Conservation (phyloP, 2,797 vertebrate genomes). For the Acanthurus lineatus region DNA sequence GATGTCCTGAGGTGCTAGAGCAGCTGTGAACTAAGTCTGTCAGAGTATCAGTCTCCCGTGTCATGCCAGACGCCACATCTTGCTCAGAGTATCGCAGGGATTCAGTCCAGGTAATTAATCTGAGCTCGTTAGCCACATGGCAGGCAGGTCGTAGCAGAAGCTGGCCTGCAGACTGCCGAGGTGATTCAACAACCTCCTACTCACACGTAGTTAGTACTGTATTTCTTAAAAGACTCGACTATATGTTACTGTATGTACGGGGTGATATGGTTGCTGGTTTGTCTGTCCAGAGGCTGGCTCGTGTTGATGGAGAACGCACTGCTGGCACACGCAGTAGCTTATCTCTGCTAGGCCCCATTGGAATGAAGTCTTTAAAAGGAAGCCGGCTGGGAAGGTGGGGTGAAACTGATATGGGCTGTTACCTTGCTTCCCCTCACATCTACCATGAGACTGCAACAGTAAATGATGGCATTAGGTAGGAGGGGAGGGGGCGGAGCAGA, state of each 20-base stretch:
- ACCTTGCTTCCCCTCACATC: constrained; percentile 64
- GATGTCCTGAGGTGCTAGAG: constrained; percentile 59
- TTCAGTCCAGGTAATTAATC: constrained; percentile 77
- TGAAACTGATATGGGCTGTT: constrained; percentile 67
- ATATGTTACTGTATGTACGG: constrained; percentile 12
- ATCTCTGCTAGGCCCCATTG: constrained; percentile 44
- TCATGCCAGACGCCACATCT: constrained; percentile 69
- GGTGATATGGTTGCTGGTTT: constrained; percentile 15
- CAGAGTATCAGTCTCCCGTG: constrained; percentile 62
- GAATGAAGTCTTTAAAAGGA: constrained; percentile 59
- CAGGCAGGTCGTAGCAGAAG: constrained; percentile 39
- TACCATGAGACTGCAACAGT: constrained; percentile 66
- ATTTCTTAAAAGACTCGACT: constrained; percentile 16
- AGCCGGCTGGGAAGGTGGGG: constrained; percentile 38
- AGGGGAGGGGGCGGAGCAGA: constrained; percentile 51
- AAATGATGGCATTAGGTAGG: constrained; percentile 75
- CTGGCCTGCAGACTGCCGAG: constrained; percentile 24
- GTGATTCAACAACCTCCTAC: constrained; percentile 35
- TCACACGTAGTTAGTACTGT: constrained; percentile 9
- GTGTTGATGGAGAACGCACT: constrained; percentile 46
- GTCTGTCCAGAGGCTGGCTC: constrained; percentile 26
- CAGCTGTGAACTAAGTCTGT: constrained; percentile 72
- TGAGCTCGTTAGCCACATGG: constrained; percentile 79
- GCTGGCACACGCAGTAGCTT: constrained; percentile 54
- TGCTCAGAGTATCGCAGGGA: constrained; percentile 63